Evolutionary conservation across 1,140 invertebrate genomes (phyloP).

Genomic region (Gryllus bimaculatus): DNA sequence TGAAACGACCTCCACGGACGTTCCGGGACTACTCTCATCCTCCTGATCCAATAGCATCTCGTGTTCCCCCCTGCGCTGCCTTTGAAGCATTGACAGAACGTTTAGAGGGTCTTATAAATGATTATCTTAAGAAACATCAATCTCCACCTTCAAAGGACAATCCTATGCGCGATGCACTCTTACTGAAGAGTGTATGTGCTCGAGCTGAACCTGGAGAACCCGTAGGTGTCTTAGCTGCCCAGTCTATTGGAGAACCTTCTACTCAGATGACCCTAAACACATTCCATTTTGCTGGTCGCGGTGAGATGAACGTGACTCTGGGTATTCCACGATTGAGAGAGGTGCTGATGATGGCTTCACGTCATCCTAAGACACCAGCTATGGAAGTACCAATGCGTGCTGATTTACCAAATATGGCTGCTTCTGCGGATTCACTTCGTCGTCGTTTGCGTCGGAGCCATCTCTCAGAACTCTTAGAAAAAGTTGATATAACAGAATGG

Average conservation of each 20-base stretch:
- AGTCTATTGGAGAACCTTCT: conserved; percentile 95
- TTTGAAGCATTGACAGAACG: conserved; percentile 77
- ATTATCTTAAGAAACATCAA: conserved; percentile 42
- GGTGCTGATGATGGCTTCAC: conserved; percentile 92
- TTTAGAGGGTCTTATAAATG: conserved; percentile 55
- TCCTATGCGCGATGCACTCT: conserved; percentile 55
- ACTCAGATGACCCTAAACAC: conserved; percentile 99
- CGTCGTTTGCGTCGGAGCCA: conserved; percentile 65
- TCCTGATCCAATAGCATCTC: conserved; percentile 62
- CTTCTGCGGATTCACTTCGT: conserved; percentile 55
- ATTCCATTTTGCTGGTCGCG: conserved; percentile 98
- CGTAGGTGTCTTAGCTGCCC: conserved; percentile 89
- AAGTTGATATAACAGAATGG: conserved; percentile 54
- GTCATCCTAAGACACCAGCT: conserved; percentile 86
- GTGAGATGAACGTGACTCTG: conserved; percentile 99
- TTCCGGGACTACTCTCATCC: conserved; percentile 25
- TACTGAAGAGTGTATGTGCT: conserved; percentile 64
- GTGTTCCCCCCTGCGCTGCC: conserved; percentile 58
- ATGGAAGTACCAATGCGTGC: conserved; percentile 82
- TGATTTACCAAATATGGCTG: conserved; percentile 42
- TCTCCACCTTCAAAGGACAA: conserved; percentile 24
- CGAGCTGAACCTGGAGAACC: conserved; percentile 86
- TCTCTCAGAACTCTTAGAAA: conserved; percentile 66
- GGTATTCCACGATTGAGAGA: conserved; percentile 94
- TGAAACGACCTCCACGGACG: conserved; percentile 31